Conservation (phyloP, 2,797 vertebrate genomes). For the Amniataba percoides region DNA sequence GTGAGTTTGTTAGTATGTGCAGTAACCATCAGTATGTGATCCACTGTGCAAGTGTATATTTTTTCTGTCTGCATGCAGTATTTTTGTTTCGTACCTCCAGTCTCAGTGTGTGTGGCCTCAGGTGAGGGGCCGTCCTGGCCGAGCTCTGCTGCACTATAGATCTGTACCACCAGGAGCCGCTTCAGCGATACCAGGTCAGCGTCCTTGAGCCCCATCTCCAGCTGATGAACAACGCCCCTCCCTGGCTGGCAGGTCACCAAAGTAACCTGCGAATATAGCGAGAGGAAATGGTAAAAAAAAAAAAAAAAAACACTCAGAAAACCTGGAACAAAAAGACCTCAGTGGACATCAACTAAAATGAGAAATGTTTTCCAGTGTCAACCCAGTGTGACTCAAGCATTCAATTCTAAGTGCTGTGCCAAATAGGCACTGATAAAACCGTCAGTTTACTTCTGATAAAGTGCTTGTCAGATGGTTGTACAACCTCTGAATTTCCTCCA, state of each 20-base stretch:
- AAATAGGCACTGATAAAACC: not conserved
- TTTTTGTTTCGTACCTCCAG: conserved; percentile 80
- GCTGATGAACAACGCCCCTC: conserved; percentile 80
- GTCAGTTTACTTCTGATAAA: no score
- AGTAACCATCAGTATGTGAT: not conserved
- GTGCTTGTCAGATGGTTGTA: no score
- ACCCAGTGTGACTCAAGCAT: not conserved
- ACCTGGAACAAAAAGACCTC: not conserved
- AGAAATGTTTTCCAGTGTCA: not conserved
- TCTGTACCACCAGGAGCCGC: conserved; percentile 89
- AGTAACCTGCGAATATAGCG: conserved; percentile 86
- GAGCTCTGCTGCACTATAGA: conserved; percentile 75
- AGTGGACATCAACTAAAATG: not conserved
- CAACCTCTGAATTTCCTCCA: no score
- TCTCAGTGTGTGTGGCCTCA: conserved; percentile 62
- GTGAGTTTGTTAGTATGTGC: not conserved
- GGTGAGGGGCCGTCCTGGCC: conserved; percentile 58
- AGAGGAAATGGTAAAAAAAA: not conserved
- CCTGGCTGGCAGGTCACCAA: conserved; percentile 89
- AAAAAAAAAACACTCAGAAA: not conserved
- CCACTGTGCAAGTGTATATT: not conserved
- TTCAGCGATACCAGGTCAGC: conserved; percentile 86
- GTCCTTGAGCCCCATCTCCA: conserved; percentile 88
- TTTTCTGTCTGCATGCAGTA: not conserved
- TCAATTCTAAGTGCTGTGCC: not conserved